Base-by-base conservation (phyloP, 2,888 invertebrate species). In the Hoplodrina ambigua region DNA sequence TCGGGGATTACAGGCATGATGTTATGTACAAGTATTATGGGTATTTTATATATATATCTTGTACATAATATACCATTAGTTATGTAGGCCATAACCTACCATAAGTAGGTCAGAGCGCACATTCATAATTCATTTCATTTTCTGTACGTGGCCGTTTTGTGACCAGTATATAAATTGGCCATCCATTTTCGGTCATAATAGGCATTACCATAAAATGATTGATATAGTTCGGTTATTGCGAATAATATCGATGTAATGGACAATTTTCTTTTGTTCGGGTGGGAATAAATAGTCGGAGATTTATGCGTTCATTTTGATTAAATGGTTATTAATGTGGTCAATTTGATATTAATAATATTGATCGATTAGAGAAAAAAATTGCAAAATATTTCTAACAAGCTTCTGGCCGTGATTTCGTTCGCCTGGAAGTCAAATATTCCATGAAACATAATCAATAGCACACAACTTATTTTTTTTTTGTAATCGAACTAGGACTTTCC, bases 101-200 rank as follows among this genome's bases (percentile, higher is more conserved):
- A 62, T 13, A 67, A 55, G 20, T 71, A 74, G 82, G 77, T 70
- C 62, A 73, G 8, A 69, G 68, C 65, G 30, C 46, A 33, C 33
- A 74, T 67, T 66, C 19, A 63, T 76, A 71, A 69, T 74, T 71
- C 63, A 71, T 50, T 75, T 57, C 69, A 75, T 72, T 63, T 64
- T 61, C 53, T 63, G 58, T 53, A 44, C 53, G 57, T 65, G 70
- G 69, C 65, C 65, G 74, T 50, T 57, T 70, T 67, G 72, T 60
- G 61, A 62, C 72, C 61, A 82, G 70, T 78, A 78, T 67, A 84
- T 85, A 84, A 81, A 82, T 81, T 60, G 67, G 44, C 64, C 64
- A 84, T 85, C 66, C 46, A 81, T 80, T 77, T 79, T 64, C 41
- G 62, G 61, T 57, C 58, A 61, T 67, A 77, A 75, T 72, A 67